Conservation (phyloP, 2,113 vertebrate genomes). For the Nothobranchius kuhntae region DNA sequence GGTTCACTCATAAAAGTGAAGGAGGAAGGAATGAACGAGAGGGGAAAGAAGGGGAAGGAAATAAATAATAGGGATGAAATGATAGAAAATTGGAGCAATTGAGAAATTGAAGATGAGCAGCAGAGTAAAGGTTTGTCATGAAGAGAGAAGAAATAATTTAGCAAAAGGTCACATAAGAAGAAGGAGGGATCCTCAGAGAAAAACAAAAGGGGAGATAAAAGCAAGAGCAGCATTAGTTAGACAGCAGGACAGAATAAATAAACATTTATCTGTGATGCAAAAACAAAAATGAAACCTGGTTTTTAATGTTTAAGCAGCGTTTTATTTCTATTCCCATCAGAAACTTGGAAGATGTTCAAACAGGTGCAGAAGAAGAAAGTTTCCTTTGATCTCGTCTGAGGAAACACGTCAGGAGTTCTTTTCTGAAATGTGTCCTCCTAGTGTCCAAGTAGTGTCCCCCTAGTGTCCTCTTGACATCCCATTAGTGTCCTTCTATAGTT, state of each 20-base stretch:
- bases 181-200: slow-evolving; percentile 3
- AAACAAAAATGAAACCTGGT: slow-evolving; percentile 4
- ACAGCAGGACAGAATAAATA: slow-evolving; percentile 26
- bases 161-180: slow-evolving; percentile 13
- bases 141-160: slow-evolving; percentile 13
- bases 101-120: background rate
- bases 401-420: slow-evolving; percentile 23
- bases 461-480: too few species aligned
- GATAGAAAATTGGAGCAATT: too few species aligned
- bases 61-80: background rate
- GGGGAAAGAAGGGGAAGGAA: too few species aligned
- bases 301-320: background rate
- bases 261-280: slow-evolving; percentile 68
- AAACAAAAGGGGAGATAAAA: slow-evolving; percentile 14
- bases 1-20: background rate
- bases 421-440: background rate
- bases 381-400: slow-evolving; percentile 8
- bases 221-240: slow-evolving; percentile 65
- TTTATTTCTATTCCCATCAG: too few species aligned
- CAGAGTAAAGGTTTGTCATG: background rate
- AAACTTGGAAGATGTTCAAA: background rate
- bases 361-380: background rate
- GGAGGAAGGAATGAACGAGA: background rate
- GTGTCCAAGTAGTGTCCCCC: too few species aligned
- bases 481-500: too few species aligned